Evolutionary conservation across 2,797 vertebrate species (phyloP).

Genomic region (Pantherophis vulpinus): DNA sequence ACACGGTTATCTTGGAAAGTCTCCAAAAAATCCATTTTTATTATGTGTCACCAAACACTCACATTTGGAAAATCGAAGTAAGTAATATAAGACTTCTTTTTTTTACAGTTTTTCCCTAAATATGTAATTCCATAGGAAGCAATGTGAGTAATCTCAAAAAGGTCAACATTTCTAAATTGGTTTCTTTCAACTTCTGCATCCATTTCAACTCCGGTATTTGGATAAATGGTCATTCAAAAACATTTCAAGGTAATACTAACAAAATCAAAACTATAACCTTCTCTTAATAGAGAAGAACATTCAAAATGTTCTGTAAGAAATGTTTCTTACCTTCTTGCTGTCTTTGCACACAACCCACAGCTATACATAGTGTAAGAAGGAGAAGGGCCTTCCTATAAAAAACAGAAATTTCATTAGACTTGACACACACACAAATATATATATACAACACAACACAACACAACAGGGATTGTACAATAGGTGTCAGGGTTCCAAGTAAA

Average conservation of each 20-base stretch:
- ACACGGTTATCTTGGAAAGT: constrained; percentile 46
- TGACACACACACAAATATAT: constrained; percentile 12
- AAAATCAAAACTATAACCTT: constrained; percentile 11
- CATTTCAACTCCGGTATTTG: constrained; percentile 50
- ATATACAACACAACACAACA: not conserved
- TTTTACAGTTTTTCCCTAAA: constrained; percentile 70
- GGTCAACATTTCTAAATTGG: constrained; percentile 70
- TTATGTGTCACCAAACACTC: constrained; percentile 72
- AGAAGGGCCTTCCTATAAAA: constrained; percentile 84
- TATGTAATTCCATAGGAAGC: constrained; percentile 75
- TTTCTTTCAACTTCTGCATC: constrained; percentile 59
- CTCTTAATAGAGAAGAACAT: not conserved
- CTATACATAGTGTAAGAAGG: constrained; percentile 87
- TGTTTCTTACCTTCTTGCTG: constrained; percentile 75
- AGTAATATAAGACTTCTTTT: constrained; percentile 72
- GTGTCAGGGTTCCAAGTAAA: too few species aligned
- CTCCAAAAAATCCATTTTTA: constrained; percentile 33
- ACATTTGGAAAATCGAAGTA: constrained; percentile 72
- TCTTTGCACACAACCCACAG: constrained; percentile 79
- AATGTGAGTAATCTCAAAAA: constrained; percentile 71
- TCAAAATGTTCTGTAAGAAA: constrained; percentile 26
- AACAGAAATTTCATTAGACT: constrained; percentile 20
- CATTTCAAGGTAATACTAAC: constrained; percentile 35
- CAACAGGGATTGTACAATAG: not conserved
- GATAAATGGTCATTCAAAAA: constrained; percentile 35